Conservation (phyloP, 2,113 vertebrate genomes). For the Laterallus jamaicensis region DNA sequence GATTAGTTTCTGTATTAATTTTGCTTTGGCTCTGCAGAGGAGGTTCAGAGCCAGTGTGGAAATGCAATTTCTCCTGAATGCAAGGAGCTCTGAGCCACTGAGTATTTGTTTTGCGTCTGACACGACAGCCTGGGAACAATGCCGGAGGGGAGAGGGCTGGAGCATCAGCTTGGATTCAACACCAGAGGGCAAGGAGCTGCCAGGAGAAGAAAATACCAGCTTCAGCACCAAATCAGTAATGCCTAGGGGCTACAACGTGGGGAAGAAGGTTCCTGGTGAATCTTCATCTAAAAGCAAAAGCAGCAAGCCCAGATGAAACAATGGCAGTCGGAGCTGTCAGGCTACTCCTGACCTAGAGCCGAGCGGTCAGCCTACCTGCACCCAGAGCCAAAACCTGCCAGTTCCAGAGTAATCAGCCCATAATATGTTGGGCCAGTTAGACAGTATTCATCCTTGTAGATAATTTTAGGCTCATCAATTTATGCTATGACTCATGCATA, state of each 20-base stretch:
- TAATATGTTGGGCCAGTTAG: not conserved
- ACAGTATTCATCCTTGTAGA: not conserved
- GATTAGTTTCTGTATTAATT: constrained; percentile 59
- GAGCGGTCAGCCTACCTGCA: not conserved
- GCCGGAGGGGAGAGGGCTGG: not conserved
- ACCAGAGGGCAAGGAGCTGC: not conserved
- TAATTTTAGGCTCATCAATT: constrained; percentile 53
- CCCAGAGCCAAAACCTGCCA: not conserved
- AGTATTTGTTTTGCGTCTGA: constrained; percentile 51
- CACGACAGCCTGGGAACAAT: constrained; percentile 14
- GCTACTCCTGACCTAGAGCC: not conserved
- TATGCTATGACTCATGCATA: constrained; percentile 52
- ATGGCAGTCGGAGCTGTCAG: not conserved
- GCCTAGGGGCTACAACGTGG: not conserved
- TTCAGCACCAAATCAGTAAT: constrained; percentile 2
- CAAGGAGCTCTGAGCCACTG: constrained; percentile 8
- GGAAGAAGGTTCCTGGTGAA: not conserved
- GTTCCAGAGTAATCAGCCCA: not conserved
- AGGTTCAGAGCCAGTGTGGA: constrained; percentile 51
- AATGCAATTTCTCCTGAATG: constrained; percentile 47
- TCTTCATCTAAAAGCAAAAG: not conserved
- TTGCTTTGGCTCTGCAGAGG: constrained; percentile 36
- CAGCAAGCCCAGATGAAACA: not conserved
- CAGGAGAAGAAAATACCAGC: constrained; percentile 8
- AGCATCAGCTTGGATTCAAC: constrained; percentile 20